Conservation (phyloP, 2,113 vertebrate genomes). For the Pelecanus crispus region DNA sequence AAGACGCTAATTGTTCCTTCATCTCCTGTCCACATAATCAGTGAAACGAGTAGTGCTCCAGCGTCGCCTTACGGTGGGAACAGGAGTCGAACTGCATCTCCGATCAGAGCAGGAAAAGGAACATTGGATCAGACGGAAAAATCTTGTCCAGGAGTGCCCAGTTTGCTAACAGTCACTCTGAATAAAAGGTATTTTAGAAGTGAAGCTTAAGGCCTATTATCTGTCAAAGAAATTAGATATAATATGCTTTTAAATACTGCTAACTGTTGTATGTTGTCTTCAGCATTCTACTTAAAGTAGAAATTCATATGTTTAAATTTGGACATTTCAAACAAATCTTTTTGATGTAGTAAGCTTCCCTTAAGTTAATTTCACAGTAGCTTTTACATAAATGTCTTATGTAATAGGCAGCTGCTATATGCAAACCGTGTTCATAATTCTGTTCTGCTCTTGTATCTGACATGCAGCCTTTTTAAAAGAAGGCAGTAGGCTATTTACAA, state of each 20-base stretch:
- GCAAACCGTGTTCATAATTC: neutral
- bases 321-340: neutral
- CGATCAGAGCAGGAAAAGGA: conserved; percentile 70
- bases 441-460: neutral
- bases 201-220: neutral
- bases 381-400: neutral
- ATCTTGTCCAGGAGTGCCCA: conserved; percentile 65
- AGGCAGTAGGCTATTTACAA: neutral
- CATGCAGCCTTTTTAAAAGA: neutral
- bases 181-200: conserved; percentile 76
- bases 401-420: neutral
- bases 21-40: conserved; percentile 63
- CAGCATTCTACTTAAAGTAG: neutral
- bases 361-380: neutral
- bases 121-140: conserved; percentile 66
- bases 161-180: conserved; percentile 70
- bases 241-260: neutral
- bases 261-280: neutral
- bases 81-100: conserved; percentile 76
- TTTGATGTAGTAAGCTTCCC: neutral
- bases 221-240: neutral
- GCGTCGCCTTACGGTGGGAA: conserved; percentile 68
- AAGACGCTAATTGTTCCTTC: conserved; percentile 64
- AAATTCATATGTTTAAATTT: neutral
- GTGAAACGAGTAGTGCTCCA: conserved; percentile 71